Base-by-base conservation (phyloP, 2,113 vertebrate species). In the Myxocyprinus asiaticus region DNA sequence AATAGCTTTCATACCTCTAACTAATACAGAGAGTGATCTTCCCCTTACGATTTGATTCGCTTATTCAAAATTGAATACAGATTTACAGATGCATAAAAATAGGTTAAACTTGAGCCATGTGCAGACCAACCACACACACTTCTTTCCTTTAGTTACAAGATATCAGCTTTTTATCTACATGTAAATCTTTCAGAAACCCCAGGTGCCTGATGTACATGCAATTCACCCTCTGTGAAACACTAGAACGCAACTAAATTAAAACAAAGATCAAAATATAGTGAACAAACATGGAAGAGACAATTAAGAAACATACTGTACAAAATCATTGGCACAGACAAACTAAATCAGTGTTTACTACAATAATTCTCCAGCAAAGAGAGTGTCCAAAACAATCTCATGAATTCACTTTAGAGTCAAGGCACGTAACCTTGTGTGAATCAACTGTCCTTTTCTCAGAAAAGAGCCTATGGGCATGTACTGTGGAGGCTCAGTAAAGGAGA, bases 281-380 rank as follows among this genome's bases (percentile, higher is more conserved):
- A 11, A 9, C 22, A 56, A 0, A 51, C 5, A 70, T 11, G 22
- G 22, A 33, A 0, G 44, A 74, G 17, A 63, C 3, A 33, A 74
- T 33, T 9, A 5, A 14, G 4, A 50, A 63, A 73, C n/a, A 58
- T 15, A 15, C n/a, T 6, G 45, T 61, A 74, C 44, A 74, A 63
- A 44, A 61, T 15, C 7, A 15, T n/a, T 15, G 55, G 7, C 0
- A 48, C 12, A 74, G 22, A 5, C 48, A 47, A 74, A 14, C 45
- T 50, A 74, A 74, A 33, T 48, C 58, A 63, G 14, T 42, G 55
- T 61, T 61, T 45, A 73, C 10, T 14, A 62, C 58, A 62, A 74
- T 11, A 50, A 53, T 33, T 69, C 8, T 53, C 10, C 45, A 33
- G 48, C 10, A 53, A 69, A 51, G 42, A 42, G 15, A 7, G n/a